These are phyloP conservation scores for Sinonovacula constricta DNA, from an alignment of 1,140 invertebrate genomes.

Conservation along the genomic window DNA sequence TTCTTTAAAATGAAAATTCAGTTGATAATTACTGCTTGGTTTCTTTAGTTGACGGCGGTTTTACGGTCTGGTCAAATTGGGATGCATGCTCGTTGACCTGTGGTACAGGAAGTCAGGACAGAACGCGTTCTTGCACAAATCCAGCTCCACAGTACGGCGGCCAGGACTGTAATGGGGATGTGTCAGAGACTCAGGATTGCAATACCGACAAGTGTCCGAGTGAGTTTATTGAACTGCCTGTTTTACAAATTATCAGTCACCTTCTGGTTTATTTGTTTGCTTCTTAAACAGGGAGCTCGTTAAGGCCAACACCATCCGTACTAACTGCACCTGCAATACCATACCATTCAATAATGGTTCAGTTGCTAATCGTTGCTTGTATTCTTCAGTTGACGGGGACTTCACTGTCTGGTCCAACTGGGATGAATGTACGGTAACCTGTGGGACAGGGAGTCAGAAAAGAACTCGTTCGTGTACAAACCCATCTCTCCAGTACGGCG, in stretches of 20 bases:
- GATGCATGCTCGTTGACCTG: conserved; percentile 5
- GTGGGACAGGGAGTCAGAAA: conserved; percentile 22
- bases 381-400: conserved; percentile 37
- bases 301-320: too few relatives aligned
- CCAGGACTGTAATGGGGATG: conserved; percentile 60
- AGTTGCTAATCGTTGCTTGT: too few relatives aligned
- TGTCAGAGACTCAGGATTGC: conserved; percentile 60
- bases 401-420: conserved; percentile 15
- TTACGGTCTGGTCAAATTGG: conserved; percentile 20
- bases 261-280: too few relatives aligned
- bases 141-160: conserved; percentile 63
- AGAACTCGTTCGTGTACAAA: conserved; percentile 43
- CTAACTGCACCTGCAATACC: too few relatives aligned
- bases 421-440: conserved; percentile 16
- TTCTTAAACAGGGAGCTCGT: too few relatives aligned
- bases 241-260: too few relatives aligned
- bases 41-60: conserved; percentile 20
- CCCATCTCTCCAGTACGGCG: conserved; percentile 46
- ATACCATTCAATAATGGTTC: too few relatives aligned
- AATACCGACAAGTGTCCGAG: conserved; percentile 68
- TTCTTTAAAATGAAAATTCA: too few relatives aligned
- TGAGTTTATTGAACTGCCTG: conserved; percentile 55
- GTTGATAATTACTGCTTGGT: not conserved
- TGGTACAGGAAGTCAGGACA: conserved; percentile 1
- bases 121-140: conserved; percentile 8